These are phyloP conservation scores for Antedon mediterranea DNA, from an alignment of 53 echinoderm and acorn worm genomes.

Conservation along the genomic window DNA sequence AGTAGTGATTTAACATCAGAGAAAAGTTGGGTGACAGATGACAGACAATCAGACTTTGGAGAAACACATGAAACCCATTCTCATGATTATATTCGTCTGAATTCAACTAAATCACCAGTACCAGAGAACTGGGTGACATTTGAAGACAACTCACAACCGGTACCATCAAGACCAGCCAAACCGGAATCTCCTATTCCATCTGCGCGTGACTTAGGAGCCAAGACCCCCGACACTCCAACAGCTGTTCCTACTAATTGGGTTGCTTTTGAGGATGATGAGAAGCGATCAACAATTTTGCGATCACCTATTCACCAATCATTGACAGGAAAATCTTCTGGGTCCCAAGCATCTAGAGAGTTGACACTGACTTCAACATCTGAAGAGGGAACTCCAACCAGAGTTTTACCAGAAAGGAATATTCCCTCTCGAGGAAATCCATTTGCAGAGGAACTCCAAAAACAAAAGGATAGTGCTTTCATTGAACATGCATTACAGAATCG, in stretches of 20 bases:
- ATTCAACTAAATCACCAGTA: constrained; percentile 31
- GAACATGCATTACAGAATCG: not conserved
- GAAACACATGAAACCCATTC: constrained; percentile 53
- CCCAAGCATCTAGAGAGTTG: not conserved
- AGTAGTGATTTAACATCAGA: constrained; percentile 33
- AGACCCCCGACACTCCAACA: not conserved
- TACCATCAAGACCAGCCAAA: not conserved
- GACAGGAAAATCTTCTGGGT: not conserved
- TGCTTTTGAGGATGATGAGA: not conserved
- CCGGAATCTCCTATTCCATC: not conserved
- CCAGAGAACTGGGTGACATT: constrained; percentile 55
- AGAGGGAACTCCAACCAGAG: not conserved
- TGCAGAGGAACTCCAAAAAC: not conserved
- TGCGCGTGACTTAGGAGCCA: not conserved
- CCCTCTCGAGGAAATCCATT: not conserved
- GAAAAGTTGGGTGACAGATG: constrained; percentile 34
- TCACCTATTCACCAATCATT: not conserved
- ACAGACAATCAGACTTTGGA: constrained; percentile 52
- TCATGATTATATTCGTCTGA: constrained; percentile 75
- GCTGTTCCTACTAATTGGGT: not conserved
- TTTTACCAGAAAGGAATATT: not conserved
- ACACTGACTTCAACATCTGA: not conserved
- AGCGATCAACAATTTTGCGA: not conserved
- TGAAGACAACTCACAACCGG: constrained; percentile 9
- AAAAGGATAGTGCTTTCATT: not conserved